Evolutionary conservation across 2,113 vertebrate species (phyloP).

Genomic region (Bos javanicus): DNA sequence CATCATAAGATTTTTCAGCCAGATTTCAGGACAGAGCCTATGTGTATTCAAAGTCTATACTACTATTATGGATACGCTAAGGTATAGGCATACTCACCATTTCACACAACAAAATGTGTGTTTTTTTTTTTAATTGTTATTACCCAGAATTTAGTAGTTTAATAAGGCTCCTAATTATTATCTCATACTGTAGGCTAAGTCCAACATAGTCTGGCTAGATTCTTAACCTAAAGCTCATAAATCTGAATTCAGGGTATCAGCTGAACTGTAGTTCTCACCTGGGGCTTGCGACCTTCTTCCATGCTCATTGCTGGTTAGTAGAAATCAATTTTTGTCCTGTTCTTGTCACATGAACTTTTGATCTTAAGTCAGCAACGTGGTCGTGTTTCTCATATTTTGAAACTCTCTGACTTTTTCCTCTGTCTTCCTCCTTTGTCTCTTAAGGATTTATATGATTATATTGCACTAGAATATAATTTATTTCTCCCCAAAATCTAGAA

Average conservation of each 20-base stretch:
- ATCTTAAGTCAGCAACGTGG: background rate
- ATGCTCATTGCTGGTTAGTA: background rate
- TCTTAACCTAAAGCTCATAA: background rate
- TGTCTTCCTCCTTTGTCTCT: background rate
- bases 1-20: background rate
- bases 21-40: background rate
- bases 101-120: background rate
- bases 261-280: background rate
- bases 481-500: background rate
- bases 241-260: background rate
- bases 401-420: background rate
- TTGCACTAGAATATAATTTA: background rate
- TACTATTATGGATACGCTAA: background rate
- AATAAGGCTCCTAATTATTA: background rate
- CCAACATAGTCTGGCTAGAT: background rate
- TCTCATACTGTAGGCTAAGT: background rate
- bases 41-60: background rate
- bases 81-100: fast-evolving
- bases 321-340: background rate
- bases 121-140: background rate
- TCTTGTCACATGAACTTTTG: background rate
- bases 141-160: background rate
- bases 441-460: background rate
- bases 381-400: background rate
- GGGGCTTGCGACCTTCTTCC: background rate